phyloP scores from a whole-genome alignment of 2,888 invertebrate genomes.

The Pachydiplax longipennis region DNA sequence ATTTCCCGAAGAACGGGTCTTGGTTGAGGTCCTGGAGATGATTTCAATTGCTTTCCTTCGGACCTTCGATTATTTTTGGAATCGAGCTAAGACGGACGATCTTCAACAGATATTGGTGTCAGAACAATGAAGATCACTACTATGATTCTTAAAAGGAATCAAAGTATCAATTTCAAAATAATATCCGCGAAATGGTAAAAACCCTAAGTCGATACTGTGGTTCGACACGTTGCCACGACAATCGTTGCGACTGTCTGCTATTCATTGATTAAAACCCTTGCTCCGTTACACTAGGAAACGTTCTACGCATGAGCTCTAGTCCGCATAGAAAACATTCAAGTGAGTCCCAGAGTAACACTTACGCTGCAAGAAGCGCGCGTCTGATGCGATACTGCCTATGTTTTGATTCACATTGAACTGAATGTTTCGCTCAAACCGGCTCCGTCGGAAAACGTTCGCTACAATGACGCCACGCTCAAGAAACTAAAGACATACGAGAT shows the following conservation, averaged over 20 bases:
- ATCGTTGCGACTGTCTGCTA: slow-evolving; percentile 31
- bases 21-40: background rate
- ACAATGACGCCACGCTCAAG: background rate
- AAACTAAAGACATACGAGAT: background rate
- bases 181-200: background rate
- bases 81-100: background rate
- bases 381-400: slow-evolving; percentile 57
- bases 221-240: slow-evolving; percentile 31
- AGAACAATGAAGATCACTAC: background rate
- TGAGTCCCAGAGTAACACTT: slow-evolving; percentile 58
- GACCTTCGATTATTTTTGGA: background rate
- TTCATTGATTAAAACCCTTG: slow-evolving; percentile 34
- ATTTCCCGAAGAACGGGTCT: background rate
- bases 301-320: slow-evolving; percentile 26
- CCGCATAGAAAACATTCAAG: background rate
- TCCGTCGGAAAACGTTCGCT: background rate
- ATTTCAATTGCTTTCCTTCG: background rate
- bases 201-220: background rate
- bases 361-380: slow-evolving; percentile 54
- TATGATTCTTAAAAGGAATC: background rate
- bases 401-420: slow-evolving; percentile 23
- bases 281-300: background rate
- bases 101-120: background rate
- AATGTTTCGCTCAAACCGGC: background rate
- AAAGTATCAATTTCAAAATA: background rate